A percentile compares a stretch with the other conserved stretches of the same genome.
phyloP scores from a whole-genome alignment of 2,797 vertebrate genomes.

The Crocodylus rhombifer region DNA sequence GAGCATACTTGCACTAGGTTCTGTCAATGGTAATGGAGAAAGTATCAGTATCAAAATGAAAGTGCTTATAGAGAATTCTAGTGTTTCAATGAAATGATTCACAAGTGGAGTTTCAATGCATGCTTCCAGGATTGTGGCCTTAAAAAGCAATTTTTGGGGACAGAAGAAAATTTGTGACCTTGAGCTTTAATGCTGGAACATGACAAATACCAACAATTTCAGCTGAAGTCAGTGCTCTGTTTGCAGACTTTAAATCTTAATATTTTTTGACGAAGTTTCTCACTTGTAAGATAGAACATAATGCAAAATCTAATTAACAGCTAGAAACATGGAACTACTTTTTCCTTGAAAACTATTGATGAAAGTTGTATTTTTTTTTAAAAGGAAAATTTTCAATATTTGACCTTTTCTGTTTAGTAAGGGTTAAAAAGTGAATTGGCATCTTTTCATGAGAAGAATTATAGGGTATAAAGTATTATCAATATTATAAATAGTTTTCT shows the following conservation, averaged over 20 bases:
- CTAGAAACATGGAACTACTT: neutral
- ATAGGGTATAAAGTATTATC: neutral
- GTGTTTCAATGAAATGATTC: neutral
- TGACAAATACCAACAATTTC: neutral
- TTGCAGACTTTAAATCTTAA: neutral
- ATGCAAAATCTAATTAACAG: neutral
- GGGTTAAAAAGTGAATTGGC: neutral
- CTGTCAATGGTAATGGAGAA: no score
- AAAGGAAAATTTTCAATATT: neutral
- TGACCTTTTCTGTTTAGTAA: no score
- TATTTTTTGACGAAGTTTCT: neutral
- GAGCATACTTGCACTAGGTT: no score
- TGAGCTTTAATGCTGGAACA: neutral
- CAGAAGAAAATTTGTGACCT: neutral
- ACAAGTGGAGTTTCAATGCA: neutral
- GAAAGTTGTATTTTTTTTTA: neutral
- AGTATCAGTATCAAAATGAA: no score
- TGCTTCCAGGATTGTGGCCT: neutral
- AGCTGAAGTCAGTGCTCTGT: neutral
- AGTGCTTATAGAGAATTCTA: neutral
- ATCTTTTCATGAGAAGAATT: neutral
- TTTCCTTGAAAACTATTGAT: neutral
- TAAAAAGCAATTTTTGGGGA: neutral
- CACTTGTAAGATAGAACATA: neutral
- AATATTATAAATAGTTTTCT: neutral